Evolutionary conservation across 2,797 vertebrate genomes (phyloP).

Genomic region (Tauraco hartlaubi): DNA sequence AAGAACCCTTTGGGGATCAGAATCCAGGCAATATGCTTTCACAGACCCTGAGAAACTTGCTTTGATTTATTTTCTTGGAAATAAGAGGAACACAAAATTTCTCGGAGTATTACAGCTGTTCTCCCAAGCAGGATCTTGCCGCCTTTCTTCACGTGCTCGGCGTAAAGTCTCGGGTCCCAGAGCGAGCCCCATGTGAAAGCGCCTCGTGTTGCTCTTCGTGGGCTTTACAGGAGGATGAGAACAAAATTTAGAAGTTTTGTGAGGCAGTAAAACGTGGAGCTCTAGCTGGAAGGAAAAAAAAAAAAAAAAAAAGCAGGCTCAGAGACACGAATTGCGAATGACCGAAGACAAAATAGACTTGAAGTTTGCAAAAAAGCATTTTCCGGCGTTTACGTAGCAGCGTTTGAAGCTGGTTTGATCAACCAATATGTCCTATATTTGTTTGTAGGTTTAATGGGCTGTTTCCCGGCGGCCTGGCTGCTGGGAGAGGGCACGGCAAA

Average conservation of each 20-base stretch:
- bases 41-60: slow-evolving; percentile 58
- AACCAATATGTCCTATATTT: slow-evolving; percentile 37
- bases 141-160: neutral
- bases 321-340: neutral
- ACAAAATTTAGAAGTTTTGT: neutral
- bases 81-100: slow-evolving; percentile 18
- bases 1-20: slow-evolving; percentile 27
- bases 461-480: slow-evolving; percentile 35
- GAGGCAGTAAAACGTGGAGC: neutral
- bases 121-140: neutral
- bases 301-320: neutral
- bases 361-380: neutral
- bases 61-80: slow-evolving; percentile 68
- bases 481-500: slow-evolving; percentile 49
- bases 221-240: slow-evolving; percentile 31
- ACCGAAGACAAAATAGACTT: neutral
- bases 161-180: neutral
- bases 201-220: neutral
- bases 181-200: neutral
- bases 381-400: neutral
- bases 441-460: slow-evolving; percentile 63
- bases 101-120: slow-evolving; percentile 29
- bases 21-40: slow-evolving; percentile 41
- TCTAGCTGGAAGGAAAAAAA: neutral
- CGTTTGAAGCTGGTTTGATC: slow-evolving; percentile 41